Base-by-base conservation (phyloP, 2,113 vertebrate genomes). In the Elephantulus edwardii region DNA sequence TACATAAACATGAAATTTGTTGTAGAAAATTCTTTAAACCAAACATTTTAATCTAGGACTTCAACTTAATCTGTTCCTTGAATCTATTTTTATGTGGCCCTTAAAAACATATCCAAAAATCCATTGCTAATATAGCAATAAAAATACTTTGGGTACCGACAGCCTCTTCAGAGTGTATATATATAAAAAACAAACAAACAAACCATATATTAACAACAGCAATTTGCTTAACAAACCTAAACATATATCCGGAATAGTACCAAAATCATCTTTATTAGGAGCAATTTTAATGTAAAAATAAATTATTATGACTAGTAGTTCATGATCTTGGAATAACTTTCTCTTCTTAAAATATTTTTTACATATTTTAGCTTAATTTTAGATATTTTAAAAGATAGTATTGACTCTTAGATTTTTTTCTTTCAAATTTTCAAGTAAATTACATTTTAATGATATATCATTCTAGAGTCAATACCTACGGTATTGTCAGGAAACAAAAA, bases 141-240 rank as follows among this genome's bases (percentile, higher is more conserved):
- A 98, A 98, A 98, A 98, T 98, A 98, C 98, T 97, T 97, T 97
- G 97, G 98, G 98, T 99, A 99, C 98, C 98, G 98, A 98, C 98
- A 97, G 95, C 96, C 97, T 98, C 96, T 98, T 98, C 97, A 96
- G 95, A 98, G 97, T 98, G 93, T 98, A 90, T 98, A 94, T 98
- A 98, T 98, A 98, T 98, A 98, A 96, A 98, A 98, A n/a, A n/a
- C n/a, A n/a, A n/a, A n/a, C n/a, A n/a, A n/a, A n/a, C n/a, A n/a
- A n/a, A n/a, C n/a, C n/a, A n/a, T n/a, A n/a, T n/a, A n/a, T n/a
- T n/a, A n/a, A n/a, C n/a, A n/a, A n/a, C n/a, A n/a, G n/a, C n/a
- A n/a, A n/a, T n/a, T n/a, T n/a, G 8, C 5, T 16, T 14, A n/a
- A 22, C 50, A 60, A 13, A 3, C 22, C 13, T 5, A 46, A 3